phyloP scores from a whole-genome alignment of 2,113 vertebrate species.

The Hystrix brachyura region DNA sequence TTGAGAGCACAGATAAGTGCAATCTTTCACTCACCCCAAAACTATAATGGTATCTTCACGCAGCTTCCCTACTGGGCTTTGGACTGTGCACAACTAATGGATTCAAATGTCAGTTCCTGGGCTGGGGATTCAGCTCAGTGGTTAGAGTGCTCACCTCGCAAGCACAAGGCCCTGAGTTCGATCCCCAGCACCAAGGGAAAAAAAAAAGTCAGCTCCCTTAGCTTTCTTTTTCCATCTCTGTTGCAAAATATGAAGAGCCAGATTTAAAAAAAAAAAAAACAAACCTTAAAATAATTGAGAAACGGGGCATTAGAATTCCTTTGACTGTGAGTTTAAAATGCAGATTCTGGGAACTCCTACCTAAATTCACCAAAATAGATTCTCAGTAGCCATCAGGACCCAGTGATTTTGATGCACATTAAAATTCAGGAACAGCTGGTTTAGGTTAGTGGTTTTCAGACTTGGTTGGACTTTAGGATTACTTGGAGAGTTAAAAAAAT shows the following conservation, averaged over 20 bases:
- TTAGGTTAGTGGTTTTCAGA: slow-evolving; percentile 8
- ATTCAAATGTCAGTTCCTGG: background rate
- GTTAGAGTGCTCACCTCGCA: too few relatives aligned
- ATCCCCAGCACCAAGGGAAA: too few relatives aligned
- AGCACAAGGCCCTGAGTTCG: too few relatives aligned
- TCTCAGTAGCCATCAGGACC: background rate
- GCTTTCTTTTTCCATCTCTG: background rate
- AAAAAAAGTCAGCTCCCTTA: background rate
- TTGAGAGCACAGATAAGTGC: background rate
- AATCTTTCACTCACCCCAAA: background rate
- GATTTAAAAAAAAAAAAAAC: background rate
- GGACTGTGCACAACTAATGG: background rate
- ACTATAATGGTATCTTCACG: background rate
- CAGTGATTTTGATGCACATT: background rate
- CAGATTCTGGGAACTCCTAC: background rate
- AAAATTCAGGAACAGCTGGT: background rate
- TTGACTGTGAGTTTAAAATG: background rate
- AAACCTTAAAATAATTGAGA: background rate
- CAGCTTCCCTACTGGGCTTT: background rate
- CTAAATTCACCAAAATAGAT: background rate
- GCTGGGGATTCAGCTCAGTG: too few relatives aligned
- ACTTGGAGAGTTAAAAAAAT: background rate
- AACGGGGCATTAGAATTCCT: background rate
- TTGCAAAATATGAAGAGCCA: background rate
- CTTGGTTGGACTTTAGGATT: background rate